phyloP scores from a whole-genome alignment of 1,140 invertebrate species.

The Apocrypta bakeri region DNA sequence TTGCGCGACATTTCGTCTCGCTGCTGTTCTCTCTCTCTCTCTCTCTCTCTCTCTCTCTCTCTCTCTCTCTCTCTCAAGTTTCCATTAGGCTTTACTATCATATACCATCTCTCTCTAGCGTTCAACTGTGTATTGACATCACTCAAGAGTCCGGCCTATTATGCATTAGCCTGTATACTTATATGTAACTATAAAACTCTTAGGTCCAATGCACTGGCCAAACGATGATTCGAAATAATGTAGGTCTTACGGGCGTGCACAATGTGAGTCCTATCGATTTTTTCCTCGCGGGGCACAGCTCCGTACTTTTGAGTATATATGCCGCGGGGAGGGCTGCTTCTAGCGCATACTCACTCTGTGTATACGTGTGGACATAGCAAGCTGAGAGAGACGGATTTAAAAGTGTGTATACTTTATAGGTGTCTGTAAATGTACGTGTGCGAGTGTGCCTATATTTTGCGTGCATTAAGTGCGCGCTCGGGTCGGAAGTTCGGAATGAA shows the following conservation, averaged over 20 bases:
- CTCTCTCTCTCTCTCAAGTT: too few species aligned
- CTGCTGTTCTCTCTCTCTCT: background rate
- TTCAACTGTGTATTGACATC: background rate
- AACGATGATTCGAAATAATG: background rate
- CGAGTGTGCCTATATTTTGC: background rate
- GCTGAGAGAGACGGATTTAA: background rate
- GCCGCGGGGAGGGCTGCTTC: background rate
- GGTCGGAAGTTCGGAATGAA: conserved; percentile 24
- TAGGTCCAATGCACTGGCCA: background rate
- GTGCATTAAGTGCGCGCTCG: background rate
- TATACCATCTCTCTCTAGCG: background rate
- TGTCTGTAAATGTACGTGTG: background rate
- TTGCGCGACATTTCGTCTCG: conserved; percentile 40
- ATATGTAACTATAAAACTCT: background rate
- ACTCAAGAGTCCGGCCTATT: background rate
- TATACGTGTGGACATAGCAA: background rate
- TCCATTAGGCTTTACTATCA: conserved; percentile 8
- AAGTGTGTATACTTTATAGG: background rate
- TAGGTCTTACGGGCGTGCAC: background rate
- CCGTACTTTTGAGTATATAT: background rate
- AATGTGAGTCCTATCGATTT: background rate
- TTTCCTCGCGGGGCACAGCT: background rate
- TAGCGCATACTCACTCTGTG: background rate
- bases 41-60: conserved; percentile 2
- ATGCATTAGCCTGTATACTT: background rate